phyloP scores from a whole-genome alignment of 2,797 vertebrate genomes.

The Galaxias olidus region DNA sequence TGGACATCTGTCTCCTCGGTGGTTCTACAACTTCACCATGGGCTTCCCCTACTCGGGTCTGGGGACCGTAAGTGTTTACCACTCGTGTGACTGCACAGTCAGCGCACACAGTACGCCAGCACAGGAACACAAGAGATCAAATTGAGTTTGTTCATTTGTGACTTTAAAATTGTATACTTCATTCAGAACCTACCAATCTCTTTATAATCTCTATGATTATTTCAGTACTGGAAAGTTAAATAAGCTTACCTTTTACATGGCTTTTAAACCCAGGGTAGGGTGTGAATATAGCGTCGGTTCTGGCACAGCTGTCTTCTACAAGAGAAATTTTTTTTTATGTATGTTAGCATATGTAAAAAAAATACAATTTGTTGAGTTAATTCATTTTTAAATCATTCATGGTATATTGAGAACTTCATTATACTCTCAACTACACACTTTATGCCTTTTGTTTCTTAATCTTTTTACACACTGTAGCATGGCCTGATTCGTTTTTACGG shows the following conservation, averaged over 20 bases:
- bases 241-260: slow-evolving; percentile 90
- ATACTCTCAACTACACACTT: background rate
- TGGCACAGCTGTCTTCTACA: slow-evolving; percentile 96
- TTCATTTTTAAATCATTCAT: background rate
- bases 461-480: too few species aligned
- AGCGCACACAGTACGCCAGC: slow-evolving; percentile 19
- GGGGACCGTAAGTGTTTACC: slow-evolving; percentile 94
- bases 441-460: too few species aligned
- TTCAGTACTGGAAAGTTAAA: background rate
- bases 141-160: too few species aligned
- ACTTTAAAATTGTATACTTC: too few species aligned
- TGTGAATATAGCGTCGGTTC: slow-evolving; percentile 96
- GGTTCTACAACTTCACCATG: slow-evolving; percentile 74
- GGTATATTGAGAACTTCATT: background rate
- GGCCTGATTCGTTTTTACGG: slow-evolving; percentile 36
- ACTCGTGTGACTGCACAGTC: slow-evolving; percentile 86
- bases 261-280: slow-evolving; percentile 98
- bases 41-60: slow-evolving; percentile 79
- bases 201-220: too few species aligned
- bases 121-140: background rate
- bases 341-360: slow-evolving; percentile 5
- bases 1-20: slow-evolving; percentile 57
- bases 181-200: too few species aligned
- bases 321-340: background rate
- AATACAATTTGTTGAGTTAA: too few species aligned